Conservation (phyloP, 2,797 vertebrate species). For the Siniperca scherzeri region DNA sequence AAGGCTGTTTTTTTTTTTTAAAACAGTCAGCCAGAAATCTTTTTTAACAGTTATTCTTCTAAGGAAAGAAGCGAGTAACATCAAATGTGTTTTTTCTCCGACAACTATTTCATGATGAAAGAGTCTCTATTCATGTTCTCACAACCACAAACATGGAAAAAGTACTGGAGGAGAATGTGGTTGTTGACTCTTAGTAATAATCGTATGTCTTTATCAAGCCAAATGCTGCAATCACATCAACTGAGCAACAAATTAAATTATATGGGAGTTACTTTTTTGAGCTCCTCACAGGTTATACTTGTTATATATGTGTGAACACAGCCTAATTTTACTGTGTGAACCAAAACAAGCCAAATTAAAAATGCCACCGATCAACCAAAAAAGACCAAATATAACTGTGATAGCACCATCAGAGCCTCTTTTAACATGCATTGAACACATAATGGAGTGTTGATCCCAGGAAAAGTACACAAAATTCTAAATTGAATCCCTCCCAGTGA, state of each 20-base stretch:
- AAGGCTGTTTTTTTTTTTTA: too few species aligned
- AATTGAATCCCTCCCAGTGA: neutral
- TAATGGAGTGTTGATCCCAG: neutral
- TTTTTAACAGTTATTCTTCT: neutral
- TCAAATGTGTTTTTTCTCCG: neutral
- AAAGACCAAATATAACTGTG: neutral
- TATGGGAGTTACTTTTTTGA: neutral
- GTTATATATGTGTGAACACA: neutral
- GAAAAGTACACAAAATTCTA: neutral
- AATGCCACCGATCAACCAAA: neutral
- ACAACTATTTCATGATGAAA: conserved; percentile 10
- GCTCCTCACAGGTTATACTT: neutral
- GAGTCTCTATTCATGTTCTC: conserved; percentile 3
- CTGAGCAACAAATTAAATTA: neutral
- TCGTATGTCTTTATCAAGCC: neutral
- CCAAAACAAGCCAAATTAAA: neutral
- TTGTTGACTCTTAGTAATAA: neutral
- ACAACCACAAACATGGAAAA: conserved; percentile 10
- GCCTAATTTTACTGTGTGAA: neutral
- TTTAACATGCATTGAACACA: neutral
- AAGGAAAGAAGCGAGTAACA: too few species aligned
- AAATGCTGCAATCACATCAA: neutral
- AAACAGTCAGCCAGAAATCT: neutral
- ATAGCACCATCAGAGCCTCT: neutral
- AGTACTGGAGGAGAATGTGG: neutral